Evolutionary conservation across 2,888 invertebrate genomes (phyloP).

Genomic region (Silvanus unidentatus): DNA sequence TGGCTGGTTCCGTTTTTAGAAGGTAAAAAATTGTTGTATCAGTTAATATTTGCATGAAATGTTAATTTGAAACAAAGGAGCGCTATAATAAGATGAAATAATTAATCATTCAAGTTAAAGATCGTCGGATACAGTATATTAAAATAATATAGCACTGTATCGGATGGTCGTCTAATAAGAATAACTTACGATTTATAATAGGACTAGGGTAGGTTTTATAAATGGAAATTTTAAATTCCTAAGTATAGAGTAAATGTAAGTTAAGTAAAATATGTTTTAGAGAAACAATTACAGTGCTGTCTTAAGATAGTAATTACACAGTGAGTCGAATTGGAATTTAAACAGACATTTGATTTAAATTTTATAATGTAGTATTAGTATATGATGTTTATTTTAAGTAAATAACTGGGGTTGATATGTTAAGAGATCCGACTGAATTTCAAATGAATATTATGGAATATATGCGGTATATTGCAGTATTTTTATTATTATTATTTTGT

Average conservation of each 20-base stretch:
- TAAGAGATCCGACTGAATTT: constrained; percentile 13
- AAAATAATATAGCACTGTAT: constrained; percentile 9
- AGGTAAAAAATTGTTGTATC: no score
- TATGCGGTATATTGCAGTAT: constrained; percentile 20
- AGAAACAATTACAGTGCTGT: neutral
- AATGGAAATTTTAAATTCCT: no score
- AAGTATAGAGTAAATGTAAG: no score
- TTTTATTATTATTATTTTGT: constrained; percentile 29
- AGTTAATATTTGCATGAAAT: neutral
- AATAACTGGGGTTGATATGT: neutral
- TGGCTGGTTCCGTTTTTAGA: no score
- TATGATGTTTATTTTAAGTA: constrained; percentile 12
- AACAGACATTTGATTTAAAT: neutral
- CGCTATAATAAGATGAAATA: neutral
- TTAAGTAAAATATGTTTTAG: neutral
- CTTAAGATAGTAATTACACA: neutral
- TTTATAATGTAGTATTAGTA: constrained; percentile 3
- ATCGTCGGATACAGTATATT: constrained; percentile 5
- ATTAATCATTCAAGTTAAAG: constrained; percentile 4
- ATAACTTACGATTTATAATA: no score
- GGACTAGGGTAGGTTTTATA: no score
- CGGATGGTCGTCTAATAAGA: neutral
- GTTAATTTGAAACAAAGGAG: neutral
- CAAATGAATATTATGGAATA: constrained; percentile 15
- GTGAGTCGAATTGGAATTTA: neutral